Conservation (phyloP, 2,113 vertebrate genomes). For the Condylura cristata region DNA sequence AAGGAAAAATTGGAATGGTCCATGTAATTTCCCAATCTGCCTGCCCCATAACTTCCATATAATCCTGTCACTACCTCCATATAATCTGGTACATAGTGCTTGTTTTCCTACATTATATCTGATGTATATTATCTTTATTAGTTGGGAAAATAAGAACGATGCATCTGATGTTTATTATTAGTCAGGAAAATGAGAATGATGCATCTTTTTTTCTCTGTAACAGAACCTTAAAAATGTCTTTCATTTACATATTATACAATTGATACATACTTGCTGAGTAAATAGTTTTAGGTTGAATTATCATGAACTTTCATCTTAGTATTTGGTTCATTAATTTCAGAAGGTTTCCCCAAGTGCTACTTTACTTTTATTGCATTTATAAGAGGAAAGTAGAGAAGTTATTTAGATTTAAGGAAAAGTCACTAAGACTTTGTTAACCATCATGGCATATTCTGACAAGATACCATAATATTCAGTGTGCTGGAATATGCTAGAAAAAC, state of each 20-base stretch:
- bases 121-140: neutral
- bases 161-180: neutral
- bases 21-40: neutral
- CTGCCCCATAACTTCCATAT: neutral
- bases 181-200: neutral
- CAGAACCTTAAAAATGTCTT: neutral
- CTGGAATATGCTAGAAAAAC: neutral
- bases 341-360: neutral
- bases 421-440: neutral
- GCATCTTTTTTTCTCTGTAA: neutral
- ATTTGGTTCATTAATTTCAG: neutral
- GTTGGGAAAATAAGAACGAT: neutral
- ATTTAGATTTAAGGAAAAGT: conserved; percentile 44
- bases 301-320: neutral
- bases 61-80: neutral
- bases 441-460: neutral
- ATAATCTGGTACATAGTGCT: neutral
- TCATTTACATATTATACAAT: neutral
- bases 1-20: neutral
- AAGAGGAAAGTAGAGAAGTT: neutral
- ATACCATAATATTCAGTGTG: neutral
- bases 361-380: neutral
- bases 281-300: neutral
- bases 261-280: neutral
- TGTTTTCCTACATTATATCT: neutral